Base-by-base conservation (phyloP, 1,140 invertebrate genomes). In the Drosophila insularis region DNA sequence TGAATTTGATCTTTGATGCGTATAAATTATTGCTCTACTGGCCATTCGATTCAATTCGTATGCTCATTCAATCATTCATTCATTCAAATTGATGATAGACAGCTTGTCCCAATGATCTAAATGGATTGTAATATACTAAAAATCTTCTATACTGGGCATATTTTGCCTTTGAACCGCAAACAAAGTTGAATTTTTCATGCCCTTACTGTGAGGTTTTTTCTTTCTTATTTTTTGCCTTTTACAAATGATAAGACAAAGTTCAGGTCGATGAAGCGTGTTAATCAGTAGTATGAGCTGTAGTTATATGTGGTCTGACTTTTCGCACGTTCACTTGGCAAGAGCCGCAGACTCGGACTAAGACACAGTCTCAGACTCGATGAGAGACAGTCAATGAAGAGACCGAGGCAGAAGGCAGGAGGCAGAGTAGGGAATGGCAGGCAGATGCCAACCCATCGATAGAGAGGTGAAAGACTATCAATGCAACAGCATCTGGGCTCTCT, bases 201-300 rank as follows among this genome's bases (percentile, higher is more conserved):
- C 43, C 11, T 50, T 8, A 10, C 17, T 21, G 14, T 6, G 27
- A 5, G 4, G 14, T 19, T 4, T 50, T 21, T 6, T 2, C 11
- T 13, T 21, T 19, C 0, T 21, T 11, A 11, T 21, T 11, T 10
- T 19, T 50, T 32, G 31, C 50, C 19, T 54, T 37, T 58, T 56
- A n/a, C 2, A 27, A n/a, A 58, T 58, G 55, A 58, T 58, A 58
- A 58, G 55, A 58, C 27, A 35, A 58, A 58, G 55, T 58, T 58
- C 55, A 82, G 82, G 68, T 71, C 82, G 56, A 40, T 56, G 46
- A 68, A 87, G 82, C 79, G 82, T 80, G 82, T 76, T 86, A 82
- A 86, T 86, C 80, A 82, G 76, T 35, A 27, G 39, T 39, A 39
- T 39, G 35, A 56, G 50, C 37, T 58, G 55, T 35, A 17, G 31